Base-by-base conservation (phyloP, 2,888 invertebrate genomes). In the Gonocerus acuteangulatus region DNA sequence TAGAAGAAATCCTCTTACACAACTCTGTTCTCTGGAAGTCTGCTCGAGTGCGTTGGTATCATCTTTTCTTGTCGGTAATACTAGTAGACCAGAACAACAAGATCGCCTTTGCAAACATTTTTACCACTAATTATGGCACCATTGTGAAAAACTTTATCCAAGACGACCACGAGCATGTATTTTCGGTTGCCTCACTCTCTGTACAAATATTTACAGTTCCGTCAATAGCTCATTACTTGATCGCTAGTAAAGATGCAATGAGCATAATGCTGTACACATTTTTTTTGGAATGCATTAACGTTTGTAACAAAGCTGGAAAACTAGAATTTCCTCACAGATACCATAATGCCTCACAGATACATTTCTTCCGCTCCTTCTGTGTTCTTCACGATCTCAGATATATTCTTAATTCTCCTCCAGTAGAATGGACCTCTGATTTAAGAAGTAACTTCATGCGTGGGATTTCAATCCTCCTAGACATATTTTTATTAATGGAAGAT, bases 131-230 rank as follows among this genome's bases (percentile, higher is more conserved):
- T 70, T 95, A 95, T 71, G 87, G 86, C 68, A 79, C 82, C 1
- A 83, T 94, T 60, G 84, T 94, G 75, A 87, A 90, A 73, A 94
- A 95, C 74, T 96, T 93, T 74, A 91, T 95, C 68, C 83, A 86
- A 48, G 97, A 99, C 73, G 97, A 99, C 77, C 97, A 99, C 75
- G 95, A 96, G 73, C 95, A 95, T 74, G 86, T 90, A 36, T 91
- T 88, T 74, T 96, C 95, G 0, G 85, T 97, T 32, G 89, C 92
- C 3, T 91, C 94, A 9, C 79, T 99, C 52, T 90, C 95, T n/a
- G 96, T 99, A 13, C 97, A 99, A 76, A 79, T 97, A 65, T 96
- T 91, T 76, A 96, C 97, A 0, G 95, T 97, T 52, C 93, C 94
- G 1, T 90, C 93, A 7, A 79, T 95, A 23, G 94, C 95, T 0